These are phyloP conservation scores for Dendrocincla tyrannina DNA, from an alignment of 2,797 vertebrate species.

Conservation along the genomic window DNA sequence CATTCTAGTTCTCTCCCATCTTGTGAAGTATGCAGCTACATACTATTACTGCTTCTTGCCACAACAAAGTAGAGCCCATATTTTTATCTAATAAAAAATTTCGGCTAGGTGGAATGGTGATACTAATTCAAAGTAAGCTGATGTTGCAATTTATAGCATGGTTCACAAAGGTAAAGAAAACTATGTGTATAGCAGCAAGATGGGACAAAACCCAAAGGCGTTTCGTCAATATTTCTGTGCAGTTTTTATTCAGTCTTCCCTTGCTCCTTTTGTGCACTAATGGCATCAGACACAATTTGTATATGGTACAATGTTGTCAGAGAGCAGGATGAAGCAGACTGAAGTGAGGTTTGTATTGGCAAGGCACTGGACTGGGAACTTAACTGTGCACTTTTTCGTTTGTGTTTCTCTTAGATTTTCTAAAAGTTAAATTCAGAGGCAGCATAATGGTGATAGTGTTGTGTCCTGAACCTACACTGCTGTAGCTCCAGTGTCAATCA, in stretches of 20 bases:
- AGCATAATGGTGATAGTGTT: background rate
- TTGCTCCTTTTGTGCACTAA: background rate
- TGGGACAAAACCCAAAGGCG: background rate
- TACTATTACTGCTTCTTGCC: background rate
- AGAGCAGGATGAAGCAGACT: background rate
- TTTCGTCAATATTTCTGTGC: background rate
- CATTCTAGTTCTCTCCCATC: background rate
- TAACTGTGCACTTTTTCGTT: background rate
- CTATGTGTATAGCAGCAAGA: background rate
- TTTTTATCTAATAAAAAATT: background rate
- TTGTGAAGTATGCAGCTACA: background rate
- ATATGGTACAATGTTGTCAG: background rate
- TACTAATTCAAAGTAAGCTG: background rate
- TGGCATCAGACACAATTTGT: background rate
- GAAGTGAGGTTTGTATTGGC: background rate
- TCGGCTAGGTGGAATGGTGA: background rate
- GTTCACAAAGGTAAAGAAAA: background rate
- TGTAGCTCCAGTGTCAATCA: background rate
- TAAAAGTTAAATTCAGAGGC: background rate
- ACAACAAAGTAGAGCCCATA: background rate
- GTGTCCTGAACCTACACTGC: background rate
- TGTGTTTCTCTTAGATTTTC: background rate
- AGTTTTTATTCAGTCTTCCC: background rate
- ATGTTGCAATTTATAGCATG: background rate
- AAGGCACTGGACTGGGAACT: background rate